These are phyloP conservation scores for Ictidomys tridecemlineatus DNA, from an alignment of 2,113 vertebrate species.

Conservation along the genomic window DNA sequence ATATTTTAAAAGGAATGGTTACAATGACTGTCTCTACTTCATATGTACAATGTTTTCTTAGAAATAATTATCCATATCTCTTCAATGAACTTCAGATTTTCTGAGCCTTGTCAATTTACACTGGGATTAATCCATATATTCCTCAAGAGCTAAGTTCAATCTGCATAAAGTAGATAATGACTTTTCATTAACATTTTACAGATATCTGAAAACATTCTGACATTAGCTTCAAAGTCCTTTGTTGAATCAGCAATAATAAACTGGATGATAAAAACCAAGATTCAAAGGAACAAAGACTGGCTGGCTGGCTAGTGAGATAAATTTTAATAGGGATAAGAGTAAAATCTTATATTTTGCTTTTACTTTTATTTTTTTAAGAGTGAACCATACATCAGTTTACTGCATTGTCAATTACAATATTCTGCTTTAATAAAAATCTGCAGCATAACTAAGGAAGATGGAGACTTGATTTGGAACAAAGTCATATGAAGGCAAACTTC, in stretches of 20 bases:
- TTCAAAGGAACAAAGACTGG: slow-evolving; percentile 43
- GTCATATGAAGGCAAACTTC: slow-evolving; percentile 50
- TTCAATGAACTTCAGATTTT: not conserved
- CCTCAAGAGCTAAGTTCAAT: slow-evolving; percentile 34
- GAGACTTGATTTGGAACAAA: slow-evolving; percentile 63
- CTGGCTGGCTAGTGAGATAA: slow-evolving; percentile 34
- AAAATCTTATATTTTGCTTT: slow-evolving; percentile 21
- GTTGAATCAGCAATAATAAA: slow-evolving; percentile 37
- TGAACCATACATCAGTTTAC: too few relatives aligned
- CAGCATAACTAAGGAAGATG: slow-evolving; percentile 49
- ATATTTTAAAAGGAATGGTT: not conserved
- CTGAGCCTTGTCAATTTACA: slow-evolving; percentile 23
- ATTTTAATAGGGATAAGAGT: not conserved
- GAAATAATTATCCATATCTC: slow-evolving; percentile 48
- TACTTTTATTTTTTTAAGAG: too few relatives aligned
- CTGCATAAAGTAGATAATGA: not conserved
- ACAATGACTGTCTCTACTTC: slow-evolving; percentile 16
- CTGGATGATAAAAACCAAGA: slow-evolving; percentile 52
- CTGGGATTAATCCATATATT: slow-evolving; percentile 48
- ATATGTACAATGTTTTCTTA: not conserved
- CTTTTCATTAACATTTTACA: slow-evolving; percentile 41
- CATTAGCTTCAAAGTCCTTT: slow-evolving; percentile 32
- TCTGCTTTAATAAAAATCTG: not conserved
- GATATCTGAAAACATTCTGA: slow-evolving; percentile 59
- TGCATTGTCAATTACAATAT: not conserved